Percentiles rank a stretch among this genome's conserved stretches.
Conservation (phyloP, 2,888 invertebrate genomes). For the Orthonychiurus folsomi region DNA sequence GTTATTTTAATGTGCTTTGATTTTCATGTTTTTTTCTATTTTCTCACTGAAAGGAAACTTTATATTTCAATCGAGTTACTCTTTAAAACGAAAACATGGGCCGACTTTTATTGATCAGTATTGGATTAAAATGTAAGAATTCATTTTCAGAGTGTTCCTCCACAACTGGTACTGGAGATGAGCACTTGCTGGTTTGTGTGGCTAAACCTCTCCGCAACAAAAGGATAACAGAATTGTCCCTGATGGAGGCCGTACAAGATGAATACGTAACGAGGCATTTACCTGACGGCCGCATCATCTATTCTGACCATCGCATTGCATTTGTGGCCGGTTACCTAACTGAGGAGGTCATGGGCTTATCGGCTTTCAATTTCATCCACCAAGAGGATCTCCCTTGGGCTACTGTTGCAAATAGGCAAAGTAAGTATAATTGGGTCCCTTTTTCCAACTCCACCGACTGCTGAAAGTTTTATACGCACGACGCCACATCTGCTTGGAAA, state of each 20-base stretch:
- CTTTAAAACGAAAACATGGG: too few species aligned
- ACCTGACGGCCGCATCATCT: constrained; percentile 78
- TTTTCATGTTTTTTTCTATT: too few species aligned
- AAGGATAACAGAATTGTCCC: constrained; percentile 56
- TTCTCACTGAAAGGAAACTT: too few species aligned
- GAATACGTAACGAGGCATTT: constrained; percentile 85
- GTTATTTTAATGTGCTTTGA: too few species aligned
- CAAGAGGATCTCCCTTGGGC: constrained; percentile 82
- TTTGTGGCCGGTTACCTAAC: constrained; percentile 80
- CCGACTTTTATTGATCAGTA: too few species aligned
- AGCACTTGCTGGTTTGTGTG: constrained; percentile 46
- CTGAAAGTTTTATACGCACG: too few species aligned
- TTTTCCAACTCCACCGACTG: too few species aligned
- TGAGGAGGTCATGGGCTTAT: constrained; percentile 76
- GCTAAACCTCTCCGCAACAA: constrained; percentile 63
- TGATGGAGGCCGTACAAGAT: constrained; percentile 61
- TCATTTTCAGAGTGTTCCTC: constrained; percentile 34
- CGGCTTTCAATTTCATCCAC: constrained; percentile 83
- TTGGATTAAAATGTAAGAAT: constrained; percentile 1
- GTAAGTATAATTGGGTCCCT: constrained; percentile 54
- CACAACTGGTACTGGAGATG: constrained; percentile 34
- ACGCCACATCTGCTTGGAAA: too few species aligned
- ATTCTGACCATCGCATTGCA: constrained; percentile 82
- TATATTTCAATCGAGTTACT: too few species aligned
- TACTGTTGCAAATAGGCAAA: constrained; percentile 74